These are phyloP conservation scores for Chauna torquata DNA, from an alignment of 2,113 vertebrate genomes.

Conservation along the genomic window DNA sequence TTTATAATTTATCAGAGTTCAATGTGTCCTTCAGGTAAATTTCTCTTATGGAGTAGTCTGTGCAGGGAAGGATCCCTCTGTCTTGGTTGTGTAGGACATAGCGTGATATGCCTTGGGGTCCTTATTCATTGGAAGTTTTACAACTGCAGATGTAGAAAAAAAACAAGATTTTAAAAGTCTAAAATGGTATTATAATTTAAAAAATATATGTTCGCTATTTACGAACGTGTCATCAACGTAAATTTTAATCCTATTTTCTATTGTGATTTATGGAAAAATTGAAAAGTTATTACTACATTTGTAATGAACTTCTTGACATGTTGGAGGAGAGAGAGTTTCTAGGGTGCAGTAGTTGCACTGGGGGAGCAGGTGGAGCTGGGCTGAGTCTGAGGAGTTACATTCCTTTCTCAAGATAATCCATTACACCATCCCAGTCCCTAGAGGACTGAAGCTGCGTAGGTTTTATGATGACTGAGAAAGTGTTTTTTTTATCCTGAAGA, in stretches of 20 bases:
- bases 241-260: neutral
- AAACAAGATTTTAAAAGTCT: neutral
- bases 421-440: neutral
- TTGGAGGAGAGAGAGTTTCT: neutral
- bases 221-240: neutral
- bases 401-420: neutral
- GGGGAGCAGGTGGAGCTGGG: neutral
- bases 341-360: neutral
- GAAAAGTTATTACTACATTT: neutral
- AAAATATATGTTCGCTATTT: neutral
- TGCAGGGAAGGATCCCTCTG: neutral
- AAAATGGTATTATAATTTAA: neutral
- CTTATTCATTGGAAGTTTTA: neutral
- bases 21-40: neutral
- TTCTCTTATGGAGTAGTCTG: neutral
- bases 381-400: neutral
- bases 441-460: neutral
- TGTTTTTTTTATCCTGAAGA: neutral
- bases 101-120: neutral
- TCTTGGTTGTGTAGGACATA: neutral
- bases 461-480: neutral
- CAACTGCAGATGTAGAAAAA: neutral
- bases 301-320: neutral
- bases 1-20: neutral
- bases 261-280: neutral